Base-by-base conservation (phyloP, 2,888 invertebrate species). In the Hemithea aestivaria region DNA sequence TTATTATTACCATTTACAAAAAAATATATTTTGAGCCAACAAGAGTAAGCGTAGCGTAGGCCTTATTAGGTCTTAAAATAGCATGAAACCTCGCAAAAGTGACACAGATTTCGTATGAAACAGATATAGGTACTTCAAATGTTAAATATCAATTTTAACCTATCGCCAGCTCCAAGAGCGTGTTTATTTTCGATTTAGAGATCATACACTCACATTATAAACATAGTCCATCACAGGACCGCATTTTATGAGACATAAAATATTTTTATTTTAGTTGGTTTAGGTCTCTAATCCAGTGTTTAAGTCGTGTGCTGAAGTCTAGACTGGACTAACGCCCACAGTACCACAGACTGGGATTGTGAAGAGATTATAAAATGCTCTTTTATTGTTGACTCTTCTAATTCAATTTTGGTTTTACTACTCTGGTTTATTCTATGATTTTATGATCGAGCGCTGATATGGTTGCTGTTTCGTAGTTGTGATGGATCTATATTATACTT, bases 301-400 rank as follows among this genome's bases (percentile, higher is more conserved):
- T 49, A 54, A 52, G 62, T 59, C 40, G 49, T 48, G 49, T 44
- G 46, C 43, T 53, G 27, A 48, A 50, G 58, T 62, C 60, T 62
- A 60, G 62, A 62, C 64, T 24, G 27, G 32, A 35, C 38, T 31
- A 35, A 36, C 39, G 22, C 36, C 36, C 45, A 36, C 39, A 12
- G 21, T 25, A 20, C 16, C 16, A 16, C 16, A 16, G 16, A 16
- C 27, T 21, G 25, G 36, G 24, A 26, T 23, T 30, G 28, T 27
- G 28, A 29, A 30, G 38, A 34, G 42, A 43, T 43, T 37, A 38
- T 47, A 38, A 34, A 37, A 45, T 20, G 22, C 34, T 26, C 28
- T 45, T 40, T 47, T 40, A 45, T 44, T 46, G 48, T 47, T 34
- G 42, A 30, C 44, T 26, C 39, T 45, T 20, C 23, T 46, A 38